Evolutionary conservation across 2,797 vertebrate genomes (phyloP).

Genomic region (Pelobates cultripes): DNA sequence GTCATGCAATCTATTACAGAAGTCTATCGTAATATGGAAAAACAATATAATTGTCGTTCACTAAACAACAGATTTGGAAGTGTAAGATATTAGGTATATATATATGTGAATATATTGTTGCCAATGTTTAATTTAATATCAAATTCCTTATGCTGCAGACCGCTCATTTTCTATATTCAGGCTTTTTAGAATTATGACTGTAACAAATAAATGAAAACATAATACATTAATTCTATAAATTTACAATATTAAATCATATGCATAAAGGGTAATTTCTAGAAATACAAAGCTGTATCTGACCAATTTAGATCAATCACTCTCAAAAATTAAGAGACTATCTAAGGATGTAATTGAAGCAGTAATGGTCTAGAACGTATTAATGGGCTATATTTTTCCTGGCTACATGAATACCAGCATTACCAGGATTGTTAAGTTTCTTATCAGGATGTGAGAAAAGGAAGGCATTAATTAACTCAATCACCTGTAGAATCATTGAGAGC

Average conservation of each 20-base stretch:
- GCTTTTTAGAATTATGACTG: not conserved
- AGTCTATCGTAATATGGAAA: too few relatives aligned
- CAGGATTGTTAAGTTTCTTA: not conserved
- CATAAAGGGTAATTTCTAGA: not conserved
- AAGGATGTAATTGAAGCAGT: constrained; percentile 3
- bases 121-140: too few relatives aligned
- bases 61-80: too few relatives aligned
- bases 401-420: constrained; percentile 14
- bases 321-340: constrained; percentile 2
- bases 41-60: too few relatives aligned
- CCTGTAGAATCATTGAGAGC: not conserved
- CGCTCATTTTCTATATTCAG: too few relatives aligned
- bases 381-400: constrained; percentile 4
- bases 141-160: too few relatives aligned
- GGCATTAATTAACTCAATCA: constrained; percentile 19
- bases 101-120: too few relatives aligned
- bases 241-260: not conserved
- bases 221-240: not conserved
- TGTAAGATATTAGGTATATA: too few relatives aligned
- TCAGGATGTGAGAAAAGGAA: constrained; percentile 13
- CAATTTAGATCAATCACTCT: constrained; percentile 14
- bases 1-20: too few relatives aligned
- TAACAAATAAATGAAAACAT: not conserved
- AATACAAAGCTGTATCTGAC: not conserved
- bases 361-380: constrained; percentile 34